Conservation (phyloP, 1,140 invertebrate species). For the Papilio polyxenes region DNA sequence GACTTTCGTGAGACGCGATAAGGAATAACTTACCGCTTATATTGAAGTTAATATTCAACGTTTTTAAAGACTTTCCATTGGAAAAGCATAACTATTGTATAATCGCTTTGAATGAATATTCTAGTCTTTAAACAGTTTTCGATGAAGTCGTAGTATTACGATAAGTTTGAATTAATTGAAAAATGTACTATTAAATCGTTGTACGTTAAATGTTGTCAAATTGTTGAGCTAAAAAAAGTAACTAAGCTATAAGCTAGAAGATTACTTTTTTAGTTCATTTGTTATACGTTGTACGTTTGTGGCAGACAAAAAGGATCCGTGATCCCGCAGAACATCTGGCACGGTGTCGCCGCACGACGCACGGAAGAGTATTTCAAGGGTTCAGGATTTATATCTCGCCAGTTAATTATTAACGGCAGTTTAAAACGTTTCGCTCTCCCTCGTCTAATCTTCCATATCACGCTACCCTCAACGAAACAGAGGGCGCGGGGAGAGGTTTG, state of each 20-base stretch:
- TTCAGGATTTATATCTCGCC: conserved; percentile 9
- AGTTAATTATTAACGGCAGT: conserved; percentile 29
- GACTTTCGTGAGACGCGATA: neutral
- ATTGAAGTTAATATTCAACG: neutral
- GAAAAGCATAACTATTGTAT: neutral
- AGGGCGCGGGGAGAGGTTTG: neutral
- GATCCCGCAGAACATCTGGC: conserved; percentile 16
- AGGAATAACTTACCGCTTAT: neutral
- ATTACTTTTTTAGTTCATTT: conserved; percentile 14
- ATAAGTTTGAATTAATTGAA: neutral
- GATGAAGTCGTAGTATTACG: neutral
- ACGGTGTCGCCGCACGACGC: neutral
- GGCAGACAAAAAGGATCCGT: conserved; percentile 4
- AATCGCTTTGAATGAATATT: neutral
- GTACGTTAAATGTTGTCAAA: neutral
- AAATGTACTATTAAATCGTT: neutral
- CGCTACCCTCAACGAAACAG: neutral
- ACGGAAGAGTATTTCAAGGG: conserved; percentile 20
- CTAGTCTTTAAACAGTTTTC: neutral
- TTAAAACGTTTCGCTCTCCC: conserved; percentile 24
- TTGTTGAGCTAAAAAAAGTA: too few relatives aligned
- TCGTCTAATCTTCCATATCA: conserved; percentile 21
- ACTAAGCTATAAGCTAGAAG: neutral
- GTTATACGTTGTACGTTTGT: neutral
- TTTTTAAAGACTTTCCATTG: neutral